Evolutionary conservation across 2,113 vertebrate species (phyloP).

Genomic region (Chaetodon auriga): DNA sequence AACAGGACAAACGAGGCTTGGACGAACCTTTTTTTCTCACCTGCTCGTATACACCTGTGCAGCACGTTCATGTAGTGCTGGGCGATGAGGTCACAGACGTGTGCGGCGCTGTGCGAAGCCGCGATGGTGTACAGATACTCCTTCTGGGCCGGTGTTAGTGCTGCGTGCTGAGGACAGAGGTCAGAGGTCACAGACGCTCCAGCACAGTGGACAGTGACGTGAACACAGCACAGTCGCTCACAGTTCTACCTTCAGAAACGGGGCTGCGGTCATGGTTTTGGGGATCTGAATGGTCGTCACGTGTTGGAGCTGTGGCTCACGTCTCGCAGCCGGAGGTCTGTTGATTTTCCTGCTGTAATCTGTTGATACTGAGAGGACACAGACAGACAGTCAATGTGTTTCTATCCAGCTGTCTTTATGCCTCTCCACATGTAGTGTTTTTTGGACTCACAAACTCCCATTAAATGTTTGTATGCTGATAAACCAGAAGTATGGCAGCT

Average conservation of each 20-base stretch:
- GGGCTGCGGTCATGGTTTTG: slow-evolving; percentile 65
- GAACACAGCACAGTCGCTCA: background rate
- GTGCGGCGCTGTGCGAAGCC: slow-evolving; percentile 73
- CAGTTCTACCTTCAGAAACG: slow-evolving; percentile 82
- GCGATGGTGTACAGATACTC: slow-evolving; percentile 78
- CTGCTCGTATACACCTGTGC: slow-evolving; percentile 71
- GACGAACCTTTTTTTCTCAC: slow-evolving; percentile 44
- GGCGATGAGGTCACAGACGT: slow-evolving; percentile 75
- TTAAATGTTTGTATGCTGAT: too few relatives aligned
- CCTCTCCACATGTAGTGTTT: too few relatives aligned
- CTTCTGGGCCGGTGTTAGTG: slow-evolving; percentile 81
- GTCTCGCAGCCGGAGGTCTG: background rate
- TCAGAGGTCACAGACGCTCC: background rate
- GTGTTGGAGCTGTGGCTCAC: slow-evolving; percentile 24
- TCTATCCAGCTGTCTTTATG: too few relatives aligned
- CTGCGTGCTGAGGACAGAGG: slow-evolving; percentile 72
- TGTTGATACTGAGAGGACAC: slow-evolving; percentile 10
- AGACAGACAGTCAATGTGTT: background rate
- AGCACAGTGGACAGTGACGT: background rate
- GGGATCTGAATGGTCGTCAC: slow-evolving; percentile 70
- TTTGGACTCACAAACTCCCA: too few relatives aligned
- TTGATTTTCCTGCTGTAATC: background rate
- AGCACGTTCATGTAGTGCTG: slow-evolving; percentile 82
- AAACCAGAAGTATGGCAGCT: too few relatives aligned
- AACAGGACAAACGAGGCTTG: too few relatives aligned